Percentiles rank a stretch among this genome's conserved stretches.
phyloP scores from a whole-genome alignment of 1,140 invertebrate species.

The Aleiodes sp. region DNA sequence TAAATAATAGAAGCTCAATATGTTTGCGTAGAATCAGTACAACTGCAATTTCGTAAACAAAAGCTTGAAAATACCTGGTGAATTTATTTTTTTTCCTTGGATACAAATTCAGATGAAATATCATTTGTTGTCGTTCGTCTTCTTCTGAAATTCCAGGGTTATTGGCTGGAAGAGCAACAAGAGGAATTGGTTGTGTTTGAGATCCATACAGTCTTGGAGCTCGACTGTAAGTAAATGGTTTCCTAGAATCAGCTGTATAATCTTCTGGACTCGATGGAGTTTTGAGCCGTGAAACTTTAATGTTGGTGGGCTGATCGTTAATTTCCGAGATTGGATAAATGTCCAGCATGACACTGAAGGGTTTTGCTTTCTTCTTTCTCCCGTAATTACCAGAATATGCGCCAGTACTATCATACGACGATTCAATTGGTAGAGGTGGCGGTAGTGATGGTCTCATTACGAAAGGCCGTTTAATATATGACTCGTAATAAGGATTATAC shows the following conservation, averaged over 20 bases:
- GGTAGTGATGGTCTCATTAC: slow-evolving; percentile 29
- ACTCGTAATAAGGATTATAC: slow-evolving; percentile 52
- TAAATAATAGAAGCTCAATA: too few relatives aligned
- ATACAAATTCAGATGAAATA: slow-evolving; percentile 64
- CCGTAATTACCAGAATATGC: slow-evolving; percentile 36
- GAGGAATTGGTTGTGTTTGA: slow-evolving; percentile 34
- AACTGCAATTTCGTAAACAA: too few relatives aligned
- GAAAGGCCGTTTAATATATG: slow-evolving; percentile 43
- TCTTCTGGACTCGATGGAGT: slow-evolving; percentile 42
- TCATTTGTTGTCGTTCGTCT: slow-evolving; percentile 62
- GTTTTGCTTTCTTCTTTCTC: slow-evolving; percentile 58
- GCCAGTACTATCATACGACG: slow-evolving; percentile 40
- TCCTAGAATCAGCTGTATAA: slow-evolving; percentile 41
- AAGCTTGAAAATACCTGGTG: slow-evolving; percentile 44
- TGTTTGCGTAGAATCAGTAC: too few relatives aligned
- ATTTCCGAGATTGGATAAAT: slow-evolving; percentile 63
- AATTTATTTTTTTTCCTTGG: slow-evolving; percentile 53
- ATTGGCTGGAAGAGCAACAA: slow-evolving; percentile 39
- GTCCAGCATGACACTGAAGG: slow-evolving; percentile 65
- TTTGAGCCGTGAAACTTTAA: slow-evolving; percentile 45
- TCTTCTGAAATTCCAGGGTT: slow-evolving; percentile 42
- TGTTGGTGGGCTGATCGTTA: slow-evolving; percentile 46
- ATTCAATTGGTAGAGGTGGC: slow-evolving; percentile 10
- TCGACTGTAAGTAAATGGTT: slow-evolving; percentile 45
- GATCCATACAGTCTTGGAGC: slow-evolving; percentile 40